Evolutionary conservation across 37 sponge, comb jelly and placozoan genomes (phyloP), one percentile per base, ranked within the genome.

Genomic region (Dysidea cf. avara): DNA sequence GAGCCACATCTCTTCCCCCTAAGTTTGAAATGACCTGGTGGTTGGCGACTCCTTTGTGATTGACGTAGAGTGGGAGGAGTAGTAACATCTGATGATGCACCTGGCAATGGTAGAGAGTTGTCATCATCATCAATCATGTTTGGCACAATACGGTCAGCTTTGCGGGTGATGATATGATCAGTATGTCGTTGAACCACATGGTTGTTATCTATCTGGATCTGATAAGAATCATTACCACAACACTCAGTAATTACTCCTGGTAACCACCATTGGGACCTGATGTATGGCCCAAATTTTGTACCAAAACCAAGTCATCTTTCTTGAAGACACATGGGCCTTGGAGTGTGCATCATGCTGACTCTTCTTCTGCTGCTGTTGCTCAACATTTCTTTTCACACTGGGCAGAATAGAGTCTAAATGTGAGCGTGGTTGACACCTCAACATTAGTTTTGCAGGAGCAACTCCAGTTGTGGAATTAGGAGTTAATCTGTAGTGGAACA

Each of bases 361-460:
- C 22, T 28, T 25, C 30, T 68, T 48, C 69, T 68, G 69, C 52
- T 51, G 52, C 52, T 13, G 30, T 17, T 68, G 53, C 30, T 65
- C 66, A 21, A 65, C 66, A 13, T 25, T 30, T n/a, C 24, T 25
- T 7, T 40, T n/a, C 20, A 16, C 12, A 25, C 52, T 29, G 1
- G 69, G 69, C 17, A 20, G 21, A 30, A 68, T 13, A 34, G 56
- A 12, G 21, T 71, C 72, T 9, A 71, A 30, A 24, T 24, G 18
- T 17, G 72, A 43, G 14, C 72, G 58, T 22, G 28, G 22, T 24
- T 30, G 2, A 7, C 58, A 18, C 22, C 58, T 43, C 7, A 71
- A 28, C 11, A 71, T 22, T 25, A 71, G 20, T 16, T 69, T 54
- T 9, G 29, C 30, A 26, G 69, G 72, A 33, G 58, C 17, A 2